Base-by-base conservation (phyloP, 2,797 vertebrate genomes). In the Anguilla obscura region DNA sequence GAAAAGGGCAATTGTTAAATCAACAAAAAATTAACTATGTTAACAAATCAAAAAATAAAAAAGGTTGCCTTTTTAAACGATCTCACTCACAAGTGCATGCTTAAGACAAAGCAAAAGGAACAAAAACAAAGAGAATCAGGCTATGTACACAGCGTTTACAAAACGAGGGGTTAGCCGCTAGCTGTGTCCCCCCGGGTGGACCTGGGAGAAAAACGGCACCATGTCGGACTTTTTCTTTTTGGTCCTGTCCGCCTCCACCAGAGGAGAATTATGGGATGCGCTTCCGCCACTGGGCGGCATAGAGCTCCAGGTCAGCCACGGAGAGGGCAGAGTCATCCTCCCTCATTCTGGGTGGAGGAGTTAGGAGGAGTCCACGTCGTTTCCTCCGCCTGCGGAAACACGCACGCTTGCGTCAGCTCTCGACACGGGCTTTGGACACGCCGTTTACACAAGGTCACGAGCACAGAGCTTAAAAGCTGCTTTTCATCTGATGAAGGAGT, bases 321-420 rank as follows among this genome's bases (percentile, higher is more conserved):
- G 52, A 85, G 63, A 24, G 10, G 48, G 40, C 27, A 50, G 40
- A 60, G 48, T 85, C n/a, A 10, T 30, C 21, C 45, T 82, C 45
- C 79, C 21, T 45, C 79, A 24, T 82, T 45, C 45, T 48, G 7
- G 40, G 18, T 10, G 6, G 50, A 60, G 36, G 54, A 85, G 83
- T 88, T 88, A 88, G 56, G 87, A 85, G 83, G 84, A 85, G 45
- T 74, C 69, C 71, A 50, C 36, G 14, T 50, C 24, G 8, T 71
- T 79, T 27, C 27, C 48, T 48, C 74, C 79, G 54, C 87, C 87
- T 88, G 30, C 18, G 33, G 74, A 86, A 85, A 40, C 0, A 88
- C 48, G 24, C 82, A 85, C 18, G 24, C 7, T 83, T 16, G 18
- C 40, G 60, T 85, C 45, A 88, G 58, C 7, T 82, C 79, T 21